Evolutionary conservation across 2,888 invertebrate species (phyloP).

Genomic region (Limnephilus marmoratus): DNA sequence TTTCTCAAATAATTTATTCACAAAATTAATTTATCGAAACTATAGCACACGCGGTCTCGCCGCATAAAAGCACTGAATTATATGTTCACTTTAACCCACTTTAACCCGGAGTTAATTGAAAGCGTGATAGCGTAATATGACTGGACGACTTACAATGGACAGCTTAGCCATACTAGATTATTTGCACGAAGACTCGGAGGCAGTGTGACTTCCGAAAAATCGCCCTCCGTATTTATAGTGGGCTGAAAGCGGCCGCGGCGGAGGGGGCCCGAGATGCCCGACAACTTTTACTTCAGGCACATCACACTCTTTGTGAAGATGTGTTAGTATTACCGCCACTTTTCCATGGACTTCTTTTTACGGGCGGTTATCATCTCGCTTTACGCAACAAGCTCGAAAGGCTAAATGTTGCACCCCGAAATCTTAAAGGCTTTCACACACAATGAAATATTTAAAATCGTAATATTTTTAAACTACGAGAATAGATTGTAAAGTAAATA

Average conservation of each 20-base stretch:
- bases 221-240: conserved; percentile 65
- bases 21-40: conserved; percentile 16
- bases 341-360: conserved; percentile 25
- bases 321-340: conserved; percentile 18
- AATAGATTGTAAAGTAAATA: background rate
- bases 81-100: conserved; percentile 37
- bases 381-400: background rate
- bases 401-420: background rate
- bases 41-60: conserved; percentile 11
- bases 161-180: conserved; percentile 61
- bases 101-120: conserved; percentile 31
- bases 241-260: conserved; percentile 43
- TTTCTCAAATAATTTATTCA: background rate
- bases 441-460: background rate
- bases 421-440: background rate
- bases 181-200: conserved; percentile 55
- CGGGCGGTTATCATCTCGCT: conserved; percentile 20
- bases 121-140: conserved; percentile 31
- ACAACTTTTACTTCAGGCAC: conserved; percentile 66
- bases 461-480: background rate
- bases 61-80: conserved; percentile 27
- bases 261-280: conserved; percentile 56
- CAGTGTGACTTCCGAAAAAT: conserved; percentile 65
- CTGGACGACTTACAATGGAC: conserved; percentile 64
- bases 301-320: conserved; percentile 43